Base-by-base conservation (phyloP, 2,113 vertebrate species). In the Columba janthina region DNA sequence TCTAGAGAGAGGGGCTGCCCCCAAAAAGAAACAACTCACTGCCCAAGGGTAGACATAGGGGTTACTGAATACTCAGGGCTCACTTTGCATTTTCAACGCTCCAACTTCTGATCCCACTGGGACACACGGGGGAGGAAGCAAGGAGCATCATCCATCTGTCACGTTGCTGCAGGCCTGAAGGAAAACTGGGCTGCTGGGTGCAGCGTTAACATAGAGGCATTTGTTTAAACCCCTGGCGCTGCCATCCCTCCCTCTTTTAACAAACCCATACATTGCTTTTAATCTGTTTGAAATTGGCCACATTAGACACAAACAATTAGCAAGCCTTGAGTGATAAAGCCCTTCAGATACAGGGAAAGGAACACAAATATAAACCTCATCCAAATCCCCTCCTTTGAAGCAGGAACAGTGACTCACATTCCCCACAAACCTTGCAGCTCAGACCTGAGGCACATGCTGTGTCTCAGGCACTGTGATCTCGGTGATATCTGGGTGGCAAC, bases 111-210 rank as follows among this genome's bases (percentile, higher is more conserved):
- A 61, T 66, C 32, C 12, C 2, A 1, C 50, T 36, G 28, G n/a
- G 32, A 61, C 10, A 5, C 0, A 24, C 2, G 1, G 12, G 3
- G 22, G 8, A n/a, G 0, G 0, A 90, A 90, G 38, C n/a, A 42
- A 32, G 32, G 19, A 85, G 11, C 19, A n/a, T 25, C 28, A 20
- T 21, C 8, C 1, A 9, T 48, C 53, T 73, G 40, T 44, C 22
- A 21, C 3, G 0, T 60, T 66, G 38, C 14, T 67, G 20, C 46
- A 66, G 24, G 26, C 34, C 56, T 71, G n/a, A 65, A 61, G n/a
- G 32, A 64, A 61, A 74, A 53, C 38, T 15, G 12, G 21, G 24
- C n/a, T 66, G 46, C 38, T 50, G 31, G 32, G 12, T 46, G 15
- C 19, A 64, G 5, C 2, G 0, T 46, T 74, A 71, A 79, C 11